Conservation (phyloP, 2,113 vertebrate genomes). For the Ictalurus furcatus region DNA sequence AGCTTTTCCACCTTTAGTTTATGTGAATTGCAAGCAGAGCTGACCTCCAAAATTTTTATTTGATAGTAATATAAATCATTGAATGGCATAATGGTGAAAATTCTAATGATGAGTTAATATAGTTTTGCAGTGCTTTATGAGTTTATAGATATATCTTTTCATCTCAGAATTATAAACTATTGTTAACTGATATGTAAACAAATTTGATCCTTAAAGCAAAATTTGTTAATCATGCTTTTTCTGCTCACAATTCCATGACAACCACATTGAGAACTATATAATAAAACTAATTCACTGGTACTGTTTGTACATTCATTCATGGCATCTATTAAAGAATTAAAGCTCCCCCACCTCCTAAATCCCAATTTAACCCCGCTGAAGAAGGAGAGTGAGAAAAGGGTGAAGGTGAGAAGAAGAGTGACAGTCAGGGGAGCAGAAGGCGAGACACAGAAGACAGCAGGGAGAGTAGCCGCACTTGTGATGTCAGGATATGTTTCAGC, state of each 20-base stretch:
- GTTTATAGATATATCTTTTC: not conserved
- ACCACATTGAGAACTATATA: not conserved
- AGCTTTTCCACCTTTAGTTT: not conserved
- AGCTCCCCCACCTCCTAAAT: not conserved
- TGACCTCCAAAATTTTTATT: not conserved
- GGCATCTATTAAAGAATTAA: not conserved
- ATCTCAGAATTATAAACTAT: not conserved
- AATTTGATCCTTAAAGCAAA: not conserved
- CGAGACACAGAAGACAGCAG: conserved; percentile 24
- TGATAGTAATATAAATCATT: not conserved
- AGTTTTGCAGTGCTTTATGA: not conserved
- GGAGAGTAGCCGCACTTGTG: conserved; percentile 15
- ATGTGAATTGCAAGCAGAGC: not conserved
- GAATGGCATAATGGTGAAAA: not conserved
- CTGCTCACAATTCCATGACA: not conserved
- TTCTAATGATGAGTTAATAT: not conserved
- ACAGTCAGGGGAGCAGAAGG: not conserved
- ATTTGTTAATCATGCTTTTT: not conserved
- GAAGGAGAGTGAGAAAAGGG: not conserved
- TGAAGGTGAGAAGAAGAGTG: conserved; percentile 15
- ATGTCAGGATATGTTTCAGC: conserved; percentile 30
- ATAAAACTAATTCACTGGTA: not conserved
- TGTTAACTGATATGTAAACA: not conserved
- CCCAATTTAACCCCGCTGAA: not conserved
- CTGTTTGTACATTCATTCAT: not conserved